Evolutionary conservation across 2,888 invertebrate genomes (phyloP), one percentile per base, ranked within the genome.

Genomic region (Griposia aprilina): DNA sequence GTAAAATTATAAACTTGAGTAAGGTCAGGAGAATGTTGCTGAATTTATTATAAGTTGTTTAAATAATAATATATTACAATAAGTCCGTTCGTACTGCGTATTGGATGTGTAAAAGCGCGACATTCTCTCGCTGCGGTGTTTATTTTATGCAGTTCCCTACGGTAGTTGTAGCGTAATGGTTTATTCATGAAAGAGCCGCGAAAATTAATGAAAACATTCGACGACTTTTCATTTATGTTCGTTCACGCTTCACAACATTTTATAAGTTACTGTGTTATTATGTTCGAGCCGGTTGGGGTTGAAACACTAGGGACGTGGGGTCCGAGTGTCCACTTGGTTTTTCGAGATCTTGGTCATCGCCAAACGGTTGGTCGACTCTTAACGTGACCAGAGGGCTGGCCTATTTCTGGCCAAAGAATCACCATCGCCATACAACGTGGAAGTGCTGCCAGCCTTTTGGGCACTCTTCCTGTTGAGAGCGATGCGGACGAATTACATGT

Each of bases 141-240:
- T 68, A 71, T 72, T 73, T 76, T 71, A 85, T 82, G 63, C 78
- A 74, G 63, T 41, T 78, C 82, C 50, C 63, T 78, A 65, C 85
- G 63, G 76, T 45, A 74, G 67, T 70, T 60, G 50, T 60, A 36
- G 13, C 15, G 55, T 75, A 78, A 82, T 85, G 73, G 26, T 82
- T 82, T 85, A 84, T 82, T 85, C 76, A 84, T 84, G 36, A 72
- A 67, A 63, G 55, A 52, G 73, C 13, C 73, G 63, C 50, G 60
- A 62, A 81, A 82, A 72, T 72, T 72, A 74, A 76, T 77, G 41
- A 74, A 76, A 85, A 76, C 52, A 63, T 76, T 74, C 11, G 52
- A 73, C n/a, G 48, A 17, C 10, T 30, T 73, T 75, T 70, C 62
- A 59, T 72, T 71, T 72, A 36, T 74, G 63, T 76, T 59, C 20